These are phyloP conservation scores for Nibea albiflora DNA, from an alignment of 2,113 vertebrate species.

Conservation along the genomic window DNA sequence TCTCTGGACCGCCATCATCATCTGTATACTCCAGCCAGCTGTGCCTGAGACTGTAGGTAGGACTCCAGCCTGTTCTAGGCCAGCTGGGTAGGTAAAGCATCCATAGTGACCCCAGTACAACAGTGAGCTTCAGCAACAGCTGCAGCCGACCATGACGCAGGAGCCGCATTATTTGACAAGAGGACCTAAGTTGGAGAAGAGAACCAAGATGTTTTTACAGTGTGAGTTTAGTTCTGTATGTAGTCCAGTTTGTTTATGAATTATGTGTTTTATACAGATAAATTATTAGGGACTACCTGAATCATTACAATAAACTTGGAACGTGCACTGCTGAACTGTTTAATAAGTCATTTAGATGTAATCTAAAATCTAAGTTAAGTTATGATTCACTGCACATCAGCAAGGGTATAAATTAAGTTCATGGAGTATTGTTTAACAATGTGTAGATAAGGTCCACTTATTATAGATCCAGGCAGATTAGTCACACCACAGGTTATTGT, in stretches of 20 bases:
- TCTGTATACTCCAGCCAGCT: constrained; percentile 77
- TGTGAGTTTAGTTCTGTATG: no score
- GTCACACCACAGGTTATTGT: neutral
- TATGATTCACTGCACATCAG: no score
- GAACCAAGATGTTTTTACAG: no score
- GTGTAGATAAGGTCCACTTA: neutral
- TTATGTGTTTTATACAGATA: neutral
- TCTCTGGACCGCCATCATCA: constrained; percentile 70
- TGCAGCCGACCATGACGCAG: rapidly evolving
- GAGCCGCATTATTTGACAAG: constrained; percentile 4
- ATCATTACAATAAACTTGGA: neutral
- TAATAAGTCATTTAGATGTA: no score
- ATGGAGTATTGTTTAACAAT: no score
- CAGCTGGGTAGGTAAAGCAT: neutral
- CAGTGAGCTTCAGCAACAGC: neutral
- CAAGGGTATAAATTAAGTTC: no score
- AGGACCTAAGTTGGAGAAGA: no score
- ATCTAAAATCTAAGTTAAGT: no score
- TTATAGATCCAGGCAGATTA: neutral
- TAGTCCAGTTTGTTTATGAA: no score
- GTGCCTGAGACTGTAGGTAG: neutral
- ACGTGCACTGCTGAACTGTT: neutral
- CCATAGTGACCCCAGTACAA: constrained; percentile 38
- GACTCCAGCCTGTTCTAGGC: neutral
- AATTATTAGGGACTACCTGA: neutral